Evolutionary conservation across 2,113 vertebrate species (phyloP), one percentile per base, ranked within the genome.

Genomic region (Aphyosemion australe): DNA sequence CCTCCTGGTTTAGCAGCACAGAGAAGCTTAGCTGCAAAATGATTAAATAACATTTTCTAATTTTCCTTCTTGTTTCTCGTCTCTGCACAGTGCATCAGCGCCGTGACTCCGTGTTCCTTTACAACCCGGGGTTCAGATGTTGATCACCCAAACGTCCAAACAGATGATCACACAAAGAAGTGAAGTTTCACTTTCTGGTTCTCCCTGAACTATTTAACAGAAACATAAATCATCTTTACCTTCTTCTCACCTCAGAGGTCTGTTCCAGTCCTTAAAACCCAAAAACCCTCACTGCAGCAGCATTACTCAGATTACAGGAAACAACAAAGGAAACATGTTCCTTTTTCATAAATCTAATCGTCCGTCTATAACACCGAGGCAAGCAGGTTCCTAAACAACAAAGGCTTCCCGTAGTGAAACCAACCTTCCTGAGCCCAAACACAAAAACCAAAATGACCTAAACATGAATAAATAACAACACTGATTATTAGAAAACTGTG

Each of bases 41-140:
- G 76, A 88, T 81, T 82, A 85, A 84, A 83, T 76, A 81, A 79
- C 83, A 80, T 62, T 10, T 69, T 53, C 56, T 45, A 18, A 58
- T 66, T 55, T 31, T 4, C 62, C 31, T 37, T 37, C 34, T 37
- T 37, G 7, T 48, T 56, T 60, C 32, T 47, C n/a, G 49, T 65
- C 51, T 58, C 69, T 65, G 73, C 45, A 51, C 59, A 41, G 43
- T 32, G 58, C 68, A n/a, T n/a, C n/a, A 69, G 26, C 16, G 26
- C 19, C 57, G 6, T 58, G 69, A 6, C 0, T 7, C 16, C 6
- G 4, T 16, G 4, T 13, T 8, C 34, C 45, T 43, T n/a, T 57
- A 58, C 43, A 8, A 49, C 53, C 26, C 26, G 5, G 26, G 26
- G 26, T 2, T 26, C 3, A 26, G 26, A 26, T 1, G 8, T 45